Conservation (phyloP, 2,113 vertebrate genomes). For the Murina feae region DNA sequence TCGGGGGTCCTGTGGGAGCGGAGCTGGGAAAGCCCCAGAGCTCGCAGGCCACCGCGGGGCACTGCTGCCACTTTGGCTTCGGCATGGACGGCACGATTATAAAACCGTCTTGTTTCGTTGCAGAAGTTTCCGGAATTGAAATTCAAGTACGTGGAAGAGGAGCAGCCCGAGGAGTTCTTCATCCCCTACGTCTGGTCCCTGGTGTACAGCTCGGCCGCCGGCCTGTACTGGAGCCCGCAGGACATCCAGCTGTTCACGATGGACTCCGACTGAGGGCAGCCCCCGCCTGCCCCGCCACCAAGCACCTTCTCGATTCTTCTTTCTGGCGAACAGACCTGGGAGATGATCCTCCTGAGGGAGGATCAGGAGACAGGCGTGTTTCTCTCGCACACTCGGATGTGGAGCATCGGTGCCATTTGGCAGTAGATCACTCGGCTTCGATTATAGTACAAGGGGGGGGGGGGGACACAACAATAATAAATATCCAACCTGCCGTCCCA, state of each 20-base stretch:
- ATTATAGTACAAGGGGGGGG: not conserved
- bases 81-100: not conserved
- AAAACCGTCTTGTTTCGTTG: constrained; percentile 63
- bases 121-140: constrained; percentile 98
- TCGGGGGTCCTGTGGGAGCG: not conserved
- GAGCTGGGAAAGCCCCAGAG: not conserved
- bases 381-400: not conserved
- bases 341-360: constrained; percentile 41
- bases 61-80: too few species aligned
- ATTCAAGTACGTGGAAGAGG: constrained; percentile 98
- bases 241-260: constrained; percentile 95
- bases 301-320: not conserved
- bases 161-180: constrained; percentile 98
- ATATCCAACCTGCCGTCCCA: constrained; percentile 55
- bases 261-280: constrained; percentile 88
- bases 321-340: not conserved
- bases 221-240: constrained; percentile 93
- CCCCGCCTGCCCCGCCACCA: rapidly evolving
- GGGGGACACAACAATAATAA: constrained; percentile 48
- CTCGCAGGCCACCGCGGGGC: too few species aligned
- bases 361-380: not conserved
- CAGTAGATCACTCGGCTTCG: not conserved
- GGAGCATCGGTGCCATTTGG: not conserved
- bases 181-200: constrained; percentile 98
- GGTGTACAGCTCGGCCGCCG: constrained; percentile 92